phyloP scores from a whole-genome alignment of 2,797 vertebrate species.

The Bradypodion pumilum region DNA sequence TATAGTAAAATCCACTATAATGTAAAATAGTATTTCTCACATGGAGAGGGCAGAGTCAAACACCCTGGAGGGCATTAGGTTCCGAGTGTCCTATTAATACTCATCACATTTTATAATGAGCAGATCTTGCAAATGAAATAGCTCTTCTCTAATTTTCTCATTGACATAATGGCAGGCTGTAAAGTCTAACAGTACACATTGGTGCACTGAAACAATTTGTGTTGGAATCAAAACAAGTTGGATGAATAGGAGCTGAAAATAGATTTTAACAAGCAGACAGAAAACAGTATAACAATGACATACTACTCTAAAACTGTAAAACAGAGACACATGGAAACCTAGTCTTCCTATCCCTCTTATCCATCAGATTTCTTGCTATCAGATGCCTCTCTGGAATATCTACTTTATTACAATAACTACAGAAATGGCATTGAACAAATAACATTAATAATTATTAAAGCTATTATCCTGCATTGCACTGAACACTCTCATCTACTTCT shows the following conservation, averaged over 20 bases:
- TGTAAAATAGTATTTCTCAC: neutral
- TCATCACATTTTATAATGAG: neutral
- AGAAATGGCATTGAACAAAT: constrained; percentile 9
- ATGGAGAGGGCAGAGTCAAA: neutral
- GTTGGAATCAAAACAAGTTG: constrained; percentile 19
- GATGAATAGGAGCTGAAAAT: constrained; percentile 21
- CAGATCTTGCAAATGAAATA: neutral
- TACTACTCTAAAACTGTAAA: constrained; percentile 5
- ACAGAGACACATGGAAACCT: neutral
- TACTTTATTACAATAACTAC: neutral
- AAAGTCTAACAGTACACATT: neutral
- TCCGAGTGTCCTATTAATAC: neutral
- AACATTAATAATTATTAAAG: neutral
- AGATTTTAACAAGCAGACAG: neutral
- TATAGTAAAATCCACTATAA: neutral
- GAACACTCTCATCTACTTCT: neutral
- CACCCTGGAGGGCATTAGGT: neutral
- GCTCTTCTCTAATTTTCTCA: neutral
- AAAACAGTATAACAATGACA: neutral
- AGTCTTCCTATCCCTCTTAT: neutral
- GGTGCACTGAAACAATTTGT: constrained; percentile 14
- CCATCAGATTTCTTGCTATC: neutral
- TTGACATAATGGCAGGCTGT: constrained; percentile 2
- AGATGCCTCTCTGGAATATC: constrained; percentile 13
- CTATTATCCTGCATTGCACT: neutral